A percentile compares a stretch with the other conserved stretches of the same genome.
phyloP scores from a whole-genome alignment of 2,113 vertebrate genomes.

The Thomomys bottae region DNA sequence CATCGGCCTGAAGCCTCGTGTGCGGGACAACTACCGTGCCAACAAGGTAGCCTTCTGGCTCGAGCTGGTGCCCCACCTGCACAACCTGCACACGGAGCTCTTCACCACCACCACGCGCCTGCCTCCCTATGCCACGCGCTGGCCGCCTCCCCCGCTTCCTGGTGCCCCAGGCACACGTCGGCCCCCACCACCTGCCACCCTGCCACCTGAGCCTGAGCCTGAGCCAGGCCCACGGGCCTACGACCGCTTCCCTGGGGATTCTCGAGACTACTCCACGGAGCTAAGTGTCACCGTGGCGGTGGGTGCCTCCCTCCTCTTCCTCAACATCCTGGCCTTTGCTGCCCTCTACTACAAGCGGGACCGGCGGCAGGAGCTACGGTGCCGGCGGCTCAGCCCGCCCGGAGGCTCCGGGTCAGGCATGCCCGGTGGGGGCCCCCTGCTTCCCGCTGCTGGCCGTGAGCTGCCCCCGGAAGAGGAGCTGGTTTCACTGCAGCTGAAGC shows the following conservation, averaged over 20 bases:
- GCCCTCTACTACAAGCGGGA: conserved; percentile 97
- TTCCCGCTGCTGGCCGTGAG: conserved; percentile 90
- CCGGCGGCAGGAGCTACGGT: conserved; percentile 92
- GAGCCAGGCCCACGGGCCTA: conserved; percentile 86
- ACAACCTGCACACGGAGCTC: conserved; percentile 89
- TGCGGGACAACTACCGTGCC: conserved; percentile 94
- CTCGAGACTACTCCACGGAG: conserved; percentile 94
- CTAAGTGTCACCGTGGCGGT: conserved; percentile 94
- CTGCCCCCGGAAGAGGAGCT: conserved; percentile 94
- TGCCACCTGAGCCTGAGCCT: conserved; percentile 86
- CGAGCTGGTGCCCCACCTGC: conserved; percentile 94
- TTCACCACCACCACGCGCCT: conserved; percentile 88
- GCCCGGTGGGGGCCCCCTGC: conserved; percentile 83
- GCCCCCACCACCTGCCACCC: conserved; percentile 85
- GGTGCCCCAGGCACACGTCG: conserved; percentile 85
- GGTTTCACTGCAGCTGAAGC: conserved; percentile 94
- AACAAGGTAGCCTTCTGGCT: conserved; percentile 97
- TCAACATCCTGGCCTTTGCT: conserved; percentile 95
- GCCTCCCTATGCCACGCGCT: conserved; percentile 86
- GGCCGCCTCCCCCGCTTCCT: conserved; percentile 80
- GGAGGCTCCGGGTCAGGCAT: conserved; percentile 73
- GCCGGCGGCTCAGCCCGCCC: conserved; percentile 86
- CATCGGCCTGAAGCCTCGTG: conserved; percentile 93
- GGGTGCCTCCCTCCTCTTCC: conserved; percentile 94
- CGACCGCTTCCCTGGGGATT: conserved; percentile 90